A percentile compares a stretch with the other conserved stretches of the same genome.
Conservation (phyloP, 2,888 invertebrate genomes). For the Drosophila meridionalis region DNA sequence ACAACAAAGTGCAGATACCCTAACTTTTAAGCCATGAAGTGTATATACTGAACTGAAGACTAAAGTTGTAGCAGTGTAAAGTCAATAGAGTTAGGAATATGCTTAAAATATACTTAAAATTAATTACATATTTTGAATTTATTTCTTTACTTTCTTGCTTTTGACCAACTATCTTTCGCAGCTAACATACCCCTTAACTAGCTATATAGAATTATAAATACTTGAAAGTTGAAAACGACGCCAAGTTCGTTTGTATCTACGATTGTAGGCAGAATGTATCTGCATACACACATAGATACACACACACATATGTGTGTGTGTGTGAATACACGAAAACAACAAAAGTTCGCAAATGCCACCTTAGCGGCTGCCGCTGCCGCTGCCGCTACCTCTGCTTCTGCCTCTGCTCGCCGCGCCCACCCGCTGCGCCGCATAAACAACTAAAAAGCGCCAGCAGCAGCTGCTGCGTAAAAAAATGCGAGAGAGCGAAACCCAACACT, state of each 20-base stretch:
- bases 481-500: conserved; percentile 49
- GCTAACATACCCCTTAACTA: conserved; percentile 3
- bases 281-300: not conserved
- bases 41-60: not conserved
- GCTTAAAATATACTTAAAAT: not conserved
- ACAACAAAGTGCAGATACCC: conserved; percentile 17
- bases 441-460: conserved; percentile 28
- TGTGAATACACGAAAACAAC: conserved; percentile 15
- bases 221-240: conserved; percentile 25
- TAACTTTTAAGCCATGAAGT: not conserved
- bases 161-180: not conserved
- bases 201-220: conserved; percentile 13
- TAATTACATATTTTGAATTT: not conserved
- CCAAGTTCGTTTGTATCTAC: conserved; percentile 18
- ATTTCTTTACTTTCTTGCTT: not conserved
- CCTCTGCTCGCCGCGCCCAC: conserved; percentile 10
- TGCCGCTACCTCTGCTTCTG: conserved; percentile 29
- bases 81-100: not conserved
- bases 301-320: not conserved
- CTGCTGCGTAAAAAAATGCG: conserved; percentile 65
- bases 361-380: conserved; percentile 16
- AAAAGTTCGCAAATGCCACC: conserved; percentile 42
- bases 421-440: conserved; percentile 18
- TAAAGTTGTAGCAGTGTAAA: not conserved
- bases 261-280: conserved; percentile 16